phyloP scores from a whole-genome alignment of 2,113 vertebrate genomes.

The Sander vitreus region DNA sequence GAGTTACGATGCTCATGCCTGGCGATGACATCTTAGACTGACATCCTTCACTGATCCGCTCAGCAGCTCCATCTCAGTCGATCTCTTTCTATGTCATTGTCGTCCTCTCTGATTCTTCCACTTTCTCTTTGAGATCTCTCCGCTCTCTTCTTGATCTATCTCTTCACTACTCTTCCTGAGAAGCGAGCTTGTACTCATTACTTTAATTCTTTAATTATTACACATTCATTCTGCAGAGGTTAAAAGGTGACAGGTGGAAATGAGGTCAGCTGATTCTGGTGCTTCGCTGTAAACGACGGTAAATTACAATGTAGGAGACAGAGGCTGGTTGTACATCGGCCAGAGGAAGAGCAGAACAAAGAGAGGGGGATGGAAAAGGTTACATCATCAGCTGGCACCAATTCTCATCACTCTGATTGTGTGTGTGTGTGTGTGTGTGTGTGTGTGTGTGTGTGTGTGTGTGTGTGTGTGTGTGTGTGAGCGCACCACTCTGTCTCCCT shows the following conservation, averaged over 20 bases:
- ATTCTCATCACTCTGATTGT: conserved; percentile 62
- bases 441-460: too few relatives aligned
- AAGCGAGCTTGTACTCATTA: conserved; percentile 23
- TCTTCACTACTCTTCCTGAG: conserved; percentile 5
- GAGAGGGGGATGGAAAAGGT: conserved; percentile 72
- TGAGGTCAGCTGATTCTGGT: conserved; percentile 63
- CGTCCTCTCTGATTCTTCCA: conserved; percentile 7
- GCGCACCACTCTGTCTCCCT: background rate
- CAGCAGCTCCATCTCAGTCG: conserved; percentile 27
- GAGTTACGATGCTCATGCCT: conserved; percentile 31
- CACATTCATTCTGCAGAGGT: conserved; percentile 55
- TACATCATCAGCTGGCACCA: conserved; percentile 77
- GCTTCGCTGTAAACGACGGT: conserved; percentile 56
- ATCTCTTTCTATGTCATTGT: conserved; percentile 28
- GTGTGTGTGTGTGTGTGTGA: too few relatives aligned
- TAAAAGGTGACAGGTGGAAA: conserved; percentile 67
- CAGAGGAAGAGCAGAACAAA: conserved; percentile 70
- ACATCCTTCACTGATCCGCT: conserved; percentile 52
- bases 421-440: background rate
- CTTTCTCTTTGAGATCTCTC: conserved; percentile 17
- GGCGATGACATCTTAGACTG: conserved; percentile 48
- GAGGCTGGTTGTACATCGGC: conserved; percentile 57
- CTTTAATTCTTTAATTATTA: too few relatives aligned
- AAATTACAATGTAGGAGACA: conserved; percentile 70
- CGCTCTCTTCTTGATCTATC: background rate